Base-by-base conservation (phyloP, 2,113 vertebrate species). In the Cathartes aura region DNA sequence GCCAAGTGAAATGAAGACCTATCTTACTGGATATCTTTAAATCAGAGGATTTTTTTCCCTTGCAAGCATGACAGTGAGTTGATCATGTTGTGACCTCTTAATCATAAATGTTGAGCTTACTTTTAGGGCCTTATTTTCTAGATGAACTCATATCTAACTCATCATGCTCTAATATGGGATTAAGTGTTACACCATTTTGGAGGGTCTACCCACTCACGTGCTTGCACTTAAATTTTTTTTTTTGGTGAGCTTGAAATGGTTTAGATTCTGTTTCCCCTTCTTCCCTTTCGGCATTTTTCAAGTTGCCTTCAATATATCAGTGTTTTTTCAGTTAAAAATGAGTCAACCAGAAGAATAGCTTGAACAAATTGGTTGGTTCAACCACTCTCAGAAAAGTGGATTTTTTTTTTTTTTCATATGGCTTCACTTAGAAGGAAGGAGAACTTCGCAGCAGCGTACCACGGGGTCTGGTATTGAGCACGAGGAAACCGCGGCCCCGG, bases 301-400 rank as follows among this genome's bases (percentile, higher is more conserved):
- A 70, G 53, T 93, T 84, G 58, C 72, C 88, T 90, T 94, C 82
- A 56, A 62, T 42, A 59, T 1, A 73, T 48, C 50, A 26, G 63
- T 11, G 3, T 59, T 87, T 93, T 68, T 90, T 40, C 67, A 58
- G 34, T 72, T 80, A 76, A 88, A 89, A 93, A 64, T 17, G 32
- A 87, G 73, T 89, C 82, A 94, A 84, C 73, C 84, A 89, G 92
- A 90, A 97, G 83, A 96, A 62, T 73, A 87, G 82, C 91, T 90
- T 94, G 63, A 96, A 97, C 82, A 82, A 97, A 97, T 85, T 89
- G 93, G 83, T 96, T 93, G 36, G 53, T 98, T 97, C 86, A 87
- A 56, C 79, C 27, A 55, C 84, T 75, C 82, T 62, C 10, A 66
- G 7, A 15, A 68, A 95, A 93, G 80, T 23, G 26, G 30, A 24